Percentiles rank a stretch among this genome's conserved stretches.
Evolutionary conservation across 1,140 invertebrate genomes (phyloP).

Genomic region (Ridgeia piscesae): DNA sequence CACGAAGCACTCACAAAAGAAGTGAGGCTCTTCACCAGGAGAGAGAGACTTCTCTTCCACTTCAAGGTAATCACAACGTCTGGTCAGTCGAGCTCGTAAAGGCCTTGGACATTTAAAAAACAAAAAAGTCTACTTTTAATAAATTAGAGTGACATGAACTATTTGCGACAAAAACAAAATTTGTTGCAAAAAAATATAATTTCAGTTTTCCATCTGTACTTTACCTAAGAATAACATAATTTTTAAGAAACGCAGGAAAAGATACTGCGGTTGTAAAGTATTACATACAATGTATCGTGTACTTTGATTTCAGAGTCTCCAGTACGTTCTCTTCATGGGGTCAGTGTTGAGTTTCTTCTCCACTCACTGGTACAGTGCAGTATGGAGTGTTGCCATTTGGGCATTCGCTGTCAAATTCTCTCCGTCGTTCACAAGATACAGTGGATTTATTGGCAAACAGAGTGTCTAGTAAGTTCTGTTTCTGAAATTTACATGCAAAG

Average conservation of each 20-base stretch:
- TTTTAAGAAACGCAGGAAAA: background rate
- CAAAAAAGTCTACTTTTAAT: too few relatives aligned
- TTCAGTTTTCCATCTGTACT: too few relatives aligned
- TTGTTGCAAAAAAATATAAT: too few relatives aligned
- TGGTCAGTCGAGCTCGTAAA: too few relatives aligned
- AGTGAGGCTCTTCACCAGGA: slow-evolving; percentile 39
- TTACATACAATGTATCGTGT: slow-evolving; percentile 9
- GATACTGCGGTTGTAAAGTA: background rate
- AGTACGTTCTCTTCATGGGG: slow-evolving; percentile 43
- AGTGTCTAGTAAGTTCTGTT: slow-evolving; percentile 16
- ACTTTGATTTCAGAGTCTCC: slow-evolving; percentile 36
- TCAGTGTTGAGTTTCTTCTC: slow-evolving; percentile 42
- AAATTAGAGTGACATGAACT: too few relatives aligned
- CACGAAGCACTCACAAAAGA: slow-evolving; percentile 46
- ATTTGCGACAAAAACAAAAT: too few relatives aligned
- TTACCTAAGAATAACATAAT: background rate
- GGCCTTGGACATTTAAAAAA: too few relatives aligned
- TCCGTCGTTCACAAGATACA: slow-evolving; percentile 45
- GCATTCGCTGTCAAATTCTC: slow-evolving; percentile 25
- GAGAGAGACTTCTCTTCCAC: slow-evolving; percentile 43
- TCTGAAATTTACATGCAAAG: background rate
- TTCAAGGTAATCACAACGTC: slow-evolving; percentile 38
- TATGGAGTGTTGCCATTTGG: slow-evolving; percentile 40
- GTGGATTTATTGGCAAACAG: slow-evolving; percentile 45
- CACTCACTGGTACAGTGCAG: slow-evolving; percentile 43